These are phyloP conservation scores for Parus major DNA, from an alignment of 2,113 vertebrate species.

Conservation along the genomic window DNA sequence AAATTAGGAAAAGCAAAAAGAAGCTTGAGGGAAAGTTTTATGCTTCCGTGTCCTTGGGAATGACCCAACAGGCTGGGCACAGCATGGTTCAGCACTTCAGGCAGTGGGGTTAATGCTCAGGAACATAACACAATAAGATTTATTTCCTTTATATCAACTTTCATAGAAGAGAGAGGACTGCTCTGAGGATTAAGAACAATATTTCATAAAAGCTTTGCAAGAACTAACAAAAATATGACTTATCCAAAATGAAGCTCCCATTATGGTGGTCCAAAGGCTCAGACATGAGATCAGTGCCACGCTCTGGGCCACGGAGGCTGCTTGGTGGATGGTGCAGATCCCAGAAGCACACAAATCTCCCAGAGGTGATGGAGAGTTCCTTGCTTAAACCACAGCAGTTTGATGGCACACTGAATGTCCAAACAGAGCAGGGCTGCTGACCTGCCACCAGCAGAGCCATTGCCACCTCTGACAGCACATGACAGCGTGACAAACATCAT, in stretches of 20 bases:
- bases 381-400: neutral
- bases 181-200: neutral
- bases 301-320: neutral
- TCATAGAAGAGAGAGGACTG: neutral
- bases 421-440: neutral
- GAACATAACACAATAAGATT: neutral
- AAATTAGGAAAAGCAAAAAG: neutral
- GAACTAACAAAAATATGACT: rapidly evolving
- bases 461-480: neutral
- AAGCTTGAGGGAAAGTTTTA: neutral
- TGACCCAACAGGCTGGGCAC: neutral
- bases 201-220: neutral
- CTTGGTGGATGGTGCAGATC: neutral
- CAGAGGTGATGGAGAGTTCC: neutral
- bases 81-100: neutral
- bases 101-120: neutral
- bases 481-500: neutral
- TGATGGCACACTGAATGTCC: neutral
- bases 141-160: neutral
- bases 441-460: neutral
- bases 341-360: neutral
- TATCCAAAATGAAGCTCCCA: neutral
- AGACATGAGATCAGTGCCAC: neutral
- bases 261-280: neutral
- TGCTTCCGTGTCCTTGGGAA: neutral